A percentile compares a stretch with the other conserved stretches of the same genome.
These are phyloP conservation scores for Macrochelys suwanniensis DNA, from an alignment of 2,797 vertebrate species.

Conservation along the genomic window DNA sequence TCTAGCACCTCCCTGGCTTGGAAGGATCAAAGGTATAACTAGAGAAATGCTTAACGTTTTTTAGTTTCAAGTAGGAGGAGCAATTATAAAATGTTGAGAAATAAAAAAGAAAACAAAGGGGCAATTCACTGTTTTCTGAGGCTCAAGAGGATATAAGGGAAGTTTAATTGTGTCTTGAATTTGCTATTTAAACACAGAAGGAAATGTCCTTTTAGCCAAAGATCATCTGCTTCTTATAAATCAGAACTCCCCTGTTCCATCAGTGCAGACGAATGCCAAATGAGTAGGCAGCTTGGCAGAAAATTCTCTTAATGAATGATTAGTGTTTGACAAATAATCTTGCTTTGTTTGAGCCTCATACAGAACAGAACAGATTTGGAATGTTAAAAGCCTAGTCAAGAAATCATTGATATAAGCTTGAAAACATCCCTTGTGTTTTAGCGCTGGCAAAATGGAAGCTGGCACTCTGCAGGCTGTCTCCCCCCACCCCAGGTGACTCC, in stretches of 20 bases:
- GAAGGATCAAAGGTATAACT: not conserved
- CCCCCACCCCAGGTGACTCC: not conserved
- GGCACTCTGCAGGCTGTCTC: not conserved
- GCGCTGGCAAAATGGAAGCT: not conserved
- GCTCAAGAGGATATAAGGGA: not conserved
- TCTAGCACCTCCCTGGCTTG: conserved; percentile 1
- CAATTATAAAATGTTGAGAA: not conserved
- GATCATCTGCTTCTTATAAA: conserved; percentile 42
- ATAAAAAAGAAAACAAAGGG: not conserved
- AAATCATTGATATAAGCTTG: conserved; percentile 22
- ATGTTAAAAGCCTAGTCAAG: conserved; percentile 27
- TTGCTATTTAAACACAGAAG: conserved; percentile 35
- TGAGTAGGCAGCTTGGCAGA: not conserved
- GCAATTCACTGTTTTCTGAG: not conserved
- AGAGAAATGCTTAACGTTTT: not conserved
- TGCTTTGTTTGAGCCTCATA: not conserved
- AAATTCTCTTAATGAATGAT: conserved; percentile 19
- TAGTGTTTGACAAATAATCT: conserved; percentile 52
- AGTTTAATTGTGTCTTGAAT: conserved; percentile 9
- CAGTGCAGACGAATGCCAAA: conserved; percentile 4
- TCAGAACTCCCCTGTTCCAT: conserved; percentile 11
- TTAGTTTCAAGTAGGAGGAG: not conserved
- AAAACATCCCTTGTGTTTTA: conserved; percentile 7
- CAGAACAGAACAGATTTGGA: not conserved
- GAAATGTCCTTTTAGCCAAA: conserved; percentile 21